Conservation (phyloP, 2,888 invertebrate genomes). For the Amphipoea oculea region DNA sequence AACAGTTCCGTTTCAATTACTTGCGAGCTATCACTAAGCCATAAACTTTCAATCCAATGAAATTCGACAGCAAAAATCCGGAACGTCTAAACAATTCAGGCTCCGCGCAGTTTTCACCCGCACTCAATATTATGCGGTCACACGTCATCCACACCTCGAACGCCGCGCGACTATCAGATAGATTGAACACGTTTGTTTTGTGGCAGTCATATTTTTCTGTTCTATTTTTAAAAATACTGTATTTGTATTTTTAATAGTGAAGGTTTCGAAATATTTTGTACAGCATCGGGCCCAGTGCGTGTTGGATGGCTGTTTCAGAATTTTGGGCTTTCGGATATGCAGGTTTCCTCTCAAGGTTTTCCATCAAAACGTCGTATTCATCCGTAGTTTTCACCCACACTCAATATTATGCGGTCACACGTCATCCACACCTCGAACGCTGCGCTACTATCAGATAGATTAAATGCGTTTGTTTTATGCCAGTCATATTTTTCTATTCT, state of each 20-base stretch:
- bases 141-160: slow-evolving; percentile 36
- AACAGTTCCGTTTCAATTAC: not conserved
- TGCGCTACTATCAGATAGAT: slow-evolving; percentile 32
- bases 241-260: not conserved
- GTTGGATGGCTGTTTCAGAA: not conserved
- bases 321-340: not conserved
- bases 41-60: not conserved
- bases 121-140: slow-evolving; percentile 28
- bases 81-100: slow-evolving; percentile 1
- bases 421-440: slow-evolving; percentile 29
- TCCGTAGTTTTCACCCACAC: slow-evolving; percentile 1
- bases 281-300: not conserved
- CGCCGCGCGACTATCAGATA: slow-evolving; percentile 28
- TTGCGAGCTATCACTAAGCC: not conserved
- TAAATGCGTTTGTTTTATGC: slow-evolving; percentile 29
- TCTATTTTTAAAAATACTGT: not conserved
- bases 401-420: slow-evolving; percentile 27
- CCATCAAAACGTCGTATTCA: no score
- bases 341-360: not conserved
- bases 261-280: not conserved
- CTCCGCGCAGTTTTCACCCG: not conserved
- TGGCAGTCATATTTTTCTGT: not conserved
- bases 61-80: slow-evolving; percentile 11
- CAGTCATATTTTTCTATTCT: not conserved
- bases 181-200: slow-evolving; percentile 43